Conservation (phyloP, 1,140 invertebrate genomes). For the Brachionus paranguensis region DNA sequence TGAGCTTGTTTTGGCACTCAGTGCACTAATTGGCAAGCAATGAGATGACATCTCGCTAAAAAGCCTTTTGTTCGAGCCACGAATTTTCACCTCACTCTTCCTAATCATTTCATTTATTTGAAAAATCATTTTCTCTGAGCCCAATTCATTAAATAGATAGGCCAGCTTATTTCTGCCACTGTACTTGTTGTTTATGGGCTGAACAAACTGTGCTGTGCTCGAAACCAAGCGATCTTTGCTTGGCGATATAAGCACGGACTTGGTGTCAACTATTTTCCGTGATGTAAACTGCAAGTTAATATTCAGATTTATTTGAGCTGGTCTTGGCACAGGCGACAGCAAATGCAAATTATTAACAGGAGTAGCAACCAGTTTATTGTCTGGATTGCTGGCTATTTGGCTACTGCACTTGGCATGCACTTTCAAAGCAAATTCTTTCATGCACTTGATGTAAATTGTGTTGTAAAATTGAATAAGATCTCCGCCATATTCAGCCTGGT, state of each 20-base stretch:
- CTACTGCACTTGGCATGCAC: background rate
- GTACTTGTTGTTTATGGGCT: background rate
- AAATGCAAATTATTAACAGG: background rate
- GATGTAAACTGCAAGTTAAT: background rate
- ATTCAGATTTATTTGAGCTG: background rate
- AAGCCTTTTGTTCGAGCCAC: slow-evolving; percentile 16
- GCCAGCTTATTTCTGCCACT: background rate
- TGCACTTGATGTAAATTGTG: background rate
- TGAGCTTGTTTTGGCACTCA: background rate
- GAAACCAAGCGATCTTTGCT: background rate
- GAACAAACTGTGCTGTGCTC: background rate
- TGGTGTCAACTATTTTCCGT: background rate
- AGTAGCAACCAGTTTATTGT: background rate
- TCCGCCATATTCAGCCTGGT: background rate
- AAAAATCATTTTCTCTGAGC: background rate
- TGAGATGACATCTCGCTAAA: slow-evolving; percentile 37
- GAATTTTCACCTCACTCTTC: slow-evolving; percentile 18
- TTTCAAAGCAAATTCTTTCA: background rate
- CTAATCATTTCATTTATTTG: slow-evolving; percentile 30
- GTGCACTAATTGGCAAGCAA: background rate
- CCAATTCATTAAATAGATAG: background rate
- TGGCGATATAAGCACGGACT: background rate
- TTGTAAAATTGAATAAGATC: slow-evolving; percentile 22
- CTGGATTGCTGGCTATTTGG: background rate
- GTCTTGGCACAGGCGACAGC: background rate